Percentiles rank a stretch among this genome's conserved stretches.
phyloP scores from a whole-genome alignment of 2,888 invertebrate genomes.

The Nezara viridula region DNA sequence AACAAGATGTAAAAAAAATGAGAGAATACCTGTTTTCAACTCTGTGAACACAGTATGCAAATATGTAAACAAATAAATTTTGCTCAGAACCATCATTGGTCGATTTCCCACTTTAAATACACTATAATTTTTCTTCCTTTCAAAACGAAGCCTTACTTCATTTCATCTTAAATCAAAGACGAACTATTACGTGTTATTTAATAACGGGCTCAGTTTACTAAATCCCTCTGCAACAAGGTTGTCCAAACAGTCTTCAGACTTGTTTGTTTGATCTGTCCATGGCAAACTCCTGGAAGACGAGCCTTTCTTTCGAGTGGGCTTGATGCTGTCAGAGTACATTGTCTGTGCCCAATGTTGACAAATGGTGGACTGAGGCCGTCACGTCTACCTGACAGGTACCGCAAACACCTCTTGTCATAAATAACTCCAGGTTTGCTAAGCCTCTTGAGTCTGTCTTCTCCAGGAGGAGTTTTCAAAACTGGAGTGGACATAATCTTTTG shows the following conservation, averaged over 20 bases:
- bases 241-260: not conserved
- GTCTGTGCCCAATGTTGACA: constrained; percentile 27
- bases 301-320: not conserved
- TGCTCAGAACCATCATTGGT: too few species aligned
- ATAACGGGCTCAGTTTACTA: not conserved
- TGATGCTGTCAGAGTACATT: constrained; percentile 15
- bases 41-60: too few species aligned
- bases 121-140: too few species aligned
- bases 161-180: not conserved
- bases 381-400: not conserved
- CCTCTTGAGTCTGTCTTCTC: not conserved
- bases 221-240: not conserved
- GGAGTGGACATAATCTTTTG: not conserved
- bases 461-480: not conserved
- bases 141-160: too few species aligned
- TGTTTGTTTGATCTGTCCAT: not conserved
- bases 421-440: not conserved
- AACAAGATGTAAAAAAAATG: too few species aligned
- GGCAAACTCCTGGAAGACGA: not conserved
- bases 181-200: not conserved
- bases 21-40: too few species aligned
- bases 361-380: not conserved
- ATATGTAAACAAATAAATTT: too few species aligned
- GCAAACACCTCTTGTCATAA: constrained; percentile 32
- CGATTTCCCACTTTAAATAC: too few species aligned